Base-by-base conservation (phyloP, 2,113 vertebrate species). In the Tamias sibiricus region DNA sequence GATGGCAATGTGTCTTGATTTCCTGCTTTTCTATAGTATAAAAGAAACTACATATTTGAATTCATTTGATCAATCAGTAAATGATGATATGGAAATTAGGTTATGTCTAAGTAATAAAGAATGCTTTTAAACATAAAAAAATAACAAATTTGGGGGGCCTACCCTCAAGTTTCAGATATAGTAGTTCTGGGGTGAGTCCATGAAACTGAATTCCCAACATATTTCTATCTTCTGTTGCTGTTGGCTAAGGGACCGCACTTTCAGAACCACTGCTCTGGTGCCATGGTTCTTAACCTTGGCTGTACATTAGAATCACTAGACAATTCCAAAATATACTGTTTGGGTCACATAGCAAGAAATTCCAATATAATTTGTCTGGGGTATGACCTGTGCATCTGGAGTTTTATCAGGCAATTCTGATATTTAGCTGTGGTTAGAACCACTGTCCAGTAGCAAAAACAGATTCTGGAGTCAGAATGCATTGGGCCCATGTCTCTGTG, bases 11-110 rank as follows among this genome's bases (percentile, higher is more conserved):
- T 87, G 40, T 87, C 49, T 87, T 64, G 83, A 92, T 88, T 75
- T 92, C 89, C 71, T 92, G 68, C 79, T 83, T 74, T 89, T 22
- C 69, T 94, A 22, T 77, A 66, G 35, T 92, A 35, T 68, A 90
- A 93, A 94, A 79, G 26, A 94, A 96, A 64, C 8, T 77, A n/a
- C 26, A 57, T 72, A 62, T 96, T 95, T 91, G 62, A 96, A 95
- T 94, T 87, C 49, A 74, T 76, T n/a, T 87, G 91, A 85, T n/a
- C 82, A 87, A 88, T 86, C 85, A 88, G 90, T 79, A 83, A 94
- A 93, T 66, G 19, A 16, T 66, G 14, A 16, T 74, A 81, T 44
- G 74, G 94, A 85, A 95, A 87, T 84, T 47, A 64, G 35, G 62
- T 14, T 74, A 42, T 72, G 35, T 89, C 40, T 95, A 91, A 96